A percentile compares a stretch with the other conserved stretches of the same genome.
Conservation (phyloP, 2,888 invertebrate species). For the Lasioglossum villosulum region DNA sequence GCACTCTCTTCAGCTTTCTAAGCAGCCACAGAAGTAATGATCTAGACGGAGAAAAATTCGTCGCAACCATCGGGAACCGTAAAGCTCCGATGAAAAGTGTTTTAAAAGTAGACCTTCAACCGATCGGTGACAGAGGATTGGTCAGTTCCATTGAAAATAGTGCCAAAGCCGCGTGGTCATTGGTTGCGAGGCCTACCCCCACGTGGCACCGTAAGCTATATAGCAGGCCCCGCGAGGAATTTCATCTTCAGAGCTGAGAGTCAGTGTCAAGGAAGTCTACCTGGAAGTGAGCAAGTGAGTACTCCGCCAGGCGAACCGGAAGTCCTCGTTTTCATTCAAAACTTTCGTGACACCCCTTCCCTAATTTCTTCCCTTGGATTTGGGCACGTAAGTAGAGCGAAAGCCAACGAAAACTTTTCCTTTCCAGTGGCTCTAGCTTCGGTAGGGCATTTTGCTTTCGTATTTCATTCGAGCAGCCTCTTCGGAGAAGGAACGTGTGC, state of each 20-base stretch:
- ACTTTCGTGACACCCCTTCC: neutral
- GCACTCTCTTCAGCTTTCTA: neutral
- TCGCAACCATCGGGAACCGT: constrained; percentile 1
- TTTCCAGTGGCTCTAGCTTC: neutral
- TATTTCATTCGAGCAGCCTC: neutral
- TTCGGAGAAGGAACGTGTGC: neutral
- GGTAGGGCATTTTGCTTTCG: constrained; percentile 31
- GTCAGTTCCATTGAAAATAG: constrained; percentile 80
- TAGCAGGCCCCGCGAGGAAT: constrained; percentile 83
- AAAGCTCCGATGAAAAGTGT: constrained; percentile 52
- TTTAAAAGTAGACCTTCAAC: constrained; percentile 62
- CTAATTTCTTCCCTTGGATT: neutral
- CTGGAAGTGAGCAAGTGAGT: constrained; percentile 76
- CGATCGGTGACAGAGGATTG: constrained; percentile 67
- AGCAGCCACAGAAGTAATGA: neutral
- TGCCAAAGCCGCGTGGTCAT: constrained; percentile 77
- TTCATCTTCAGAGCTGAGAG: constrained; percentile 84
- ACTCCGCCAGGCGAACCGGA: constrained; percentile 4
- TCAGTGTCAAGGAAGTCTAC: constrained; percentile 82
- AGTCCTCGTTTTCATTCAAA: neutral
- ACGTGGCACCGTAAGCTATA: constrained; percentile 79
- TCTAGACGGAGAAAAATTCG: neutral
- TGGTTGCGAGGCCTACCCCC: constrained; percentile 79
- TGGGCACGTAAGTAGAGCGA: neutral
- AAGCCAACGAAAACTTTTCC: neutral